A percentile compares a stretch with the other conserved stretches of the same genome.
phyloP scores from a whole-genome alignment of 2,113 vertebrate species.

The Myxocyprinus asiaticus region DNA sequence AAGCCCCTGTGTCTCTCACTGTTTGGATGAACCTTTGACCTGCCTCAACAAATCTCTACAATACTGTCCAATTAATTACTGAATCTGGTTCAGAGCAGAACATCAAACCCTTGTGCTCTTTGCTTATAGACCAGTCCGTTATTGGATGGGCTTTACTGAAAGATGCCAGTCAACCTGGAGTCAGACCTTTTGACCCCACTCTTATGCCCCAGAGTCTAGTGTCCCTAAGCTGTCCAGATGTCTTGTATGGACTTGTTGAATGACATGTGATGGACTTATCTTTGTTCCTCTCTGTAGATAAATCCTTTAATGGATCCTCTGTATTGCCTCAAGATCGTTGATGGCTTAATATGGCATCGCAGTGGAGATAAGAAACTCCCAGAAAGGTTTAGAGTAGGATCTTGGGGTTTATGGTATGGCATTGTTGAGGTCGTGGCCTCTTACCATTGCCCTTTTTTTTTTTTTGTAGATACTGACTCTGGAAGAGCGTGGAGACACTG shows the following conservation, averaged over 20 bases:
- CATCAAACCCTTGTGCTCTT: slow-evolving; percentile 45
- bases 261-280: slow-evolving; percentile 13
- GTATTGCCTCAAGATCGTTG: slow-evolving; percentile 21
- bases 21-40: slow-evolving; percentile 63
- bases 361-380: slow-evolving; percentile 27
- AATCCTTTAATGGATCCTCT: slow-evolving; percentile 33
- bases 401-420: not conserved
- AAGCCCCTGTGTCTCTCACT: slow-evolving; percentile 37
- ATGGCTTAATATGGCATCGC: slow-evolving; percentile 31
- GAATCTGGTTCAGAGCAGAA: slow-evolving; percentile 35
- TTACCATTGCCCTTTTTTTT: slow-evolving; percentile 37
- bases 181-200: slow-evolving; percentile 58
- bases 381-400: not conserved
- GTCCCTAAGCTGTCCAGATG: not conserved
- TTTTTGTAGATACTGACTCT: slow-evolving; percentile 89
- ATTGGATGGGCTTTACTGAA: slow-evolving; percentile 38
- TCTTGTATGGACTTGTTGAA: slow-evolving; percentile 19
- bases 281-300: slow-evolving; percentile 10
- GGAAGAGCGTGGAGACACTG: slow-evolving; percentile 88
- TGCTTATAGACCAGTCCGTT: slow-evolving; percentile 62
- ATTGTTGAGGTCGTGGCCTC: slow-evolving; percentile 39
- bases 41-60: slow-evolving; percentile 43
- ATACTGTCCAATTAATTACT: slow-evolving; percentile 55
- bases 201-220: slow-evolving; percentile 46
- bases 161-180: slow-evolving; percentile 56